Conservation (phyloP, 1,140 invertebrate species). For the Drosophila seguyi region DNA sequence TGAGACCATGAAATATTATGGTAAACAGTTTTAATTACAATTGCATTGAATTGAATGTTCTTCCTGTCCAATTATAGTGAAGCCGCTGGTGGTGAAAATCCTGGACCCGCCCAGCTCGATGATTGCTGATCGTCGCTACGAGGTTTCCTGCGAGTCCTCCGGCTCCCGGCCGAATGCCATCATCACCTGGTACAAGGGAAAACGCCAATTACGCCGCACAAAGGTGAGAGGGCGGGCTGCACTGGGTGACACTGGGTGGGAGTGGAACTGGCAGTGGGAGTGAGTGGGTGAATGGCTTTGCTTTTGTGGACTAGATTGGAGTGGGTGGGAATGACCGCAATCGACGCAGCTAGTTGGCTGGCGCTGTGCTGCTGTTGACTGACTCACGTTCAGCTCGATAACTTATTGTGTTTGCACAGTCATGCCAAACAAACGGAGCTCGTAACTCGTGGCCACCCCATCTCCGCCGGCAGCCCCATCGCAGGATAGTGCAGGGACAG, state of each 20-base stretch:
- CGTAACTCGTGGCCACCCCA: constrained; percentile 61
- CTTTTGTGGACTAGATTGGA: constrained; percentile 2
- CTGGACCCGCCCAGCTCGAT: constrained; percentile 88
- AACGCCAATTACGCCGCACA: constrained; percentile 90
- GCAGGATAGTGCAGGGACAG: constrained; percentile 8
- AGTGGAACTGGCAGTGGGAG: too few relatives aligned
- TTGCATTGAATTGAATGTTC: constrained; percentile 57
- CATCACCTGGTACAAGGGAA: constrained; percentile 95
- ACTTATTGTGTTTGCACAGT: constrained; percentile 83
- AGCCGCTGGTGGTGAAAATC: constrained; percentile 91
- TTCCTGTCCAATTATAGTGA: constrained; percentile 87
- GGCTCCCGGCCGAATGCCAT: constrained; percentile 94
- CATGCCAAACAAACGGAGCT: constrained; percentile 70
- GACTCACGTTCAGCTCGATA: constrained; percentile 80
- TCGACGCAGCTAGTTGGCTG: constrained; percentile 57
- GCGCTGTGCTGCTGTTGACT: constrained; percentile 62
- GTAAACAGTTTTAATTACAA: constrained; percentile 55
- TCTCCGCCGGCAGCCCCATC: background rate
- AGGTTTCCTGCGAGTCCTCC: constrained; percentile 92
- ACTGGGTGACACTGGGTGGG: constrained; percentile 3
- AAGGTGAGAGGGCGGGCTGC: constrained; percentile 86
- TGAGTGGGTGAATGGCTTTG: background rate
- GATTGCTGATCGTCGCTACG: constrained; percentile 91
- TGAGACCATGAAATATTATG: constrained; percentile 53
- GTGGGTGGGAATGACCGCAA: constrained; percentile 66